Base-by-base conservation (phyloP, 2,888 invertebrate genomes). In the Leucania comma region DNA sequence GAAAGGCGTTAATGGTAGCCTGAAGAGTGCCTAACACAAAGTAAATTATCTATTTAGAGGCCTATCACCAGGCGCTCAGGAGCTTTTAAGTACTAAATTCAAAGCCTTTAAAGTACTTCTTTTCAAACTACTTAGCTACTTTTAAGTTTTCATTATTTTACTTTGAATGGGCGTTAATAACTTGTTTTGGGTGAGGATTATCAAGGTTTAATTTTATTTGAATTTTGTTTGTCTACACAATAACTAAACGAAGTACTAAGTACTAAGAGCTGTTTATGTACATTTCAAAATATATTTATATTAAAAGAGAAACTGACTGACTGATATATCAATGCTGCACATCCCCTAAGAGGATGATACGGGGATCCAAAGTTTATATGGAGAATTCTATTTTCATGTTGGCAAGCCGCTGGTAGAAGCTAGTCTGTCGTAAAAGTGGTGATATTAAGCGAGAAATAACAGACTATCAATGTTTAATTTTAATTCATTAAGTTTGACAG, bases 131-230 rank as follows among this genome's bases (percentile, higher is more conserved):
- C 59, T 68, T 50, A 42, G 42, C 42, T 42, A 75, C 42, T 29
- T n/a, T 24, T 29, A 74, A 79, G 67, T 73, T 79, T 81, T 69
- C 42, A 64, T 62, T 58, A 70, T 68, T 72, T 68, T 17, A 64
- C 17, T 59, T 80, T 68, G 24, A 61, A 65, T 54, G 68, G 51
- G 1, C 22, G n/a, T 63, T 65, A 74, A 14, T 68, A 24, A 71
- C 56, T 72, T 59, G 61, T 67, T 70, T 26, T 29, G 29, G 20
- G 14, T 26, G 9, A 32, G 32, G 17, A 56, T 64, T 56, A 53
- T 8, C 50, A 3, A 48, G 26, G 17, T 32, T 61, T 48, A 5
- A 42, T 65, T 51, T 63, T 50, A 26, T 8, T 14, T 64, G 3
- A 48, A 56, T 56, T 61, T 46, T 42, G 24, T 14, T 38, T 5